Percentiles rank a stretch among this genome's conserved stretches.
These are phyloP conservation scores for Setophaga coronata DNA, from an alignment of 2,113 vertebrate genomes.

Conservation along the genomic window DNA sequence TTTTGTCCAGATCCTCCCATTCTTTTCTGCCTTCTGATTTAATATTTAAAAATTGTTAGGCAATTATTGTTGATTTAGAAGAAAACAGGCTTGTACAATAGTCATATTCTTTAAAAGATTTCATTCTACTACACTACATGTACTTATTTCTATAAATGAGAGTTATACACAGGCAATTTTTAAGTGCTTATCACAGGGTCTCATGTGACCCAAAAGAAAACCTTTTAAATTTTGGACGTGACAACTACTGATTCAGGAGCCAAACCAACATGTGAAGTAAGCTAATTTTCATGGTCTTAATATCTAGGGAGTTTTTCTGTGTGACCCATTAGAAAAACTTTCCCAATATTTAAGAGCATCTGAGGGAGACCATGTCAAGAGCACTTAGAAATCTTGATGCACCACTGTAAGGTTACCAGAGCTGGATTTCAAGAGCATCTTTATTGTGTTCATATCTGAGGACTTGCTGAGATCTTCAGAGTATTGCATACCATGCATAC, in stretches of 20 bases:
- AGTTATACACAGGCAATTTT: not conserved
- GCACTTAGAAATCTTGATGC: not conserved
- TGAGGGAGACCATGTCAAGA: not conserved
- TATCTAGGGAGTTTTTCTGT: not conserved
- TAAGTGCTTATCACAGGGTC: not conserved
- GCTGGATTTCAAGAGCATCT: not conserved
- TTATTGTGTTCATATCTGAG: not conserved
- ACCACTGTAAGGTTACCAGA: not conserved
- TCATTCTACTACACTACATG: not conserved
- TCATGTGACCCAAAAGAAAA: not conserved
- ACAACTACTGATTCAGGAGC: not conserved
- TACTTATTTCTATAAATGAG: not conserved
- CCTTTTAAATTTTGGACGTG: not conserved
- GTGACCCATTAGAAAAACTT: not conserved
- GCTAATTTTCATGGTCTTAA: not conserved
- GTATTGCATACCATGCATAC: not conserved
- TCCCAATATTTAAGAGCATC: not conserved
- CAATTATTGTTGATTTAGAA: not conserved
- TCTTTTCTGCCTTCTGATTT: not conserved
- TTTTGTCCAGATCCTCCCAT: not conserved
- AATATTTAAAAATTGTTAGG: not conserved
- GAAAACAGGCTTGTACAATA: not conserved
- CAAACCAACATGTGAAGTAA: not conserved
- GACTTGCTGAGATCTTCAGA: not conserved
- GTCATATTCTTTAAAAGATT: not conserved